Conservation (phyloP, 2,888 invertebrate species). For the Leucoptera coffeella region DNA sequence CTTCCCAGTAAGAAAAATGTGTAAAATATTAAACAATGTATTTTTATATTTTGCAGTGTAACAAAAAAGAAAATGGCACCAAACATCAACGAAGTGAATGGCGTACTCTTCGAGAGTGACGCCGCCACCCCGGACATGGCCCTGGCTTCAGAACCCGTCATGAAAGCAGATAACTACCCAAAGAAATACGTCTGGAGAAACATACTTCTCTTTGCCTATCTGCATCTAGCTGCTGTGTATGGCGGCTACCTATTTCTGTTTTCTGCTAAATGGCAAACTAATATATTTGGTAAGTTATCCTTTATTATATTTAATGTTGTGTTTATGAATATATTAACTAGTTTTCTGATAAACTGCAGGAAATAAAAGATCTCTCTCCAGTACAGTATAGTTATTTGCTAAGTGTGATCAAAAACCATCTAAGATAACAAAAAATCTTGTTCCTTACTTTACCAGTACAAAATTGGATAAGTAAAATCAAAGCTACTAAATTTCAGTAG, state of each 20-base stretch:
- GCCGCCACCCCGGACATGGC: constrained; percentile 39
- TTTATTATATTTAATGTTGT: too few relatives aligned
- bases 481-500: too few relatives aligned
- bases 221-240: constrained; percentile 71
- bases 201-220: constrained; percentile 68
- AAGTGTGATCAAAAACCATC: too few relatives aligned
- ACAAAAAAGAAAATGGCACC: constrained; percentile 27
- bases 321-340: too few relatives aligned
- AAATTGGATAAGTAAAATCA: too few relatives aligned
- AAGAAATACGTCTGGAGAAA: constrained; percentile 74
- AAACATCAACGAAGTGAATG: constrained; percentile 28
- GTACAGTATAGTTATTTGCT: too few relatives aligned
- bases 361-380: too few relatives aligned
- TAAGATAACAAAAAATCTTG: too few relatives aligned
- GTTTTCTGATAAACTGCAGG: constrained; percentile 2
- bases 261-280: constrained; percentile 68
- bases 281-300: constrained; percentile 66
- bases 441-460: too few relatives aligned
- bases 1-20: too few relatives aligned
- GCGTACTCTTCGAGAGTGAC: constrained; percentile 40
- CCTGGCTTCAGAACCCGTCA: constrained; percentile 22
- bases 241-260: constrained; percentile 68
- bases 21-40: constrained; percentile 1
- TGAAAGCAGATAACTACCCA: constrained; percentile 49
- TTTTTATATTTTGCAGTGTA: constrained; percentile 10